These are phyloP conservation scores for Drepana arcuata DNA, from an alignment of 1,140 invertebrate species.

Conservation along the genomic window DNA sequence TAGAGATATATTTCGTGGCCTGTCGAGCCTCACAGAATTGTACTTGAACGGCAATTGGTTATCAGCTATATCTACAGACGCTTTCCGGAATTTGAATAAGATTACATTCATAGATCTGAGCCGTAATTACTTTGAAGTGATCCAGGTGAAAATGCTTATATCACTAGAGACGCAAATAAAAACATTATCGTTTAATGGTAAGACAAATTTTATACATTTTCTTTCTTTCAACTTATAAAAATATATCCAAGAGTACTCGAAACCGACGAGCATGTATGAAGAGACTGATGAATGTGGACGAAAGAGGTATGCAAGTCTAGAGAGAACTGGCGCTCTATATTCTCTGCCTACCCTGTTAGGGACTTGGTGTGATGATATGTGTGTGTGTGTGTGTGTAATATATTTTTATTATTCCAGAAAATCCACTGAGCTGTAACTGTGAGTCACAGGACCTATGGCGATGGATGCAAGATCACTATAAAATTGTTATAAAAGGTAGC, in stretches of 20 bases:
- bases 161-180: constrained; percentile 86
- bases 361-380: too few relatives aligned
- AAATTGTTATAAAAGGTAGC: constrained; percentile 73
- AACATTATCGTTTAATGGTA: constrained; percentile 84
- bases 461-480: constrained; percentile 89
- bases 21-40: constrained; percentile 82
- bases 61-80: constrained; percentile 81
- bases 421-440: constrained; percentile 87
- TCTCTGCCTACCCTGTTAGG: too few relatives aligned
- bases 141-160: constrained; percentile 83
- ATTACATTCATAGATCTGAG: constrained; percentile 86
- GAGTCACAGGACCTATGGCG: constrained; percentile 89
- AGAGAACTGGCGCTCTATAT: too few relatives aligned
- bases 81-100: constrained; percentile 86
- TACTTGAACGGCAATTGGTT: constrained; percentile 89
- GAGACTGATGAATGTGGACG: too few relatives aligned
- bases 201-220: too few relatives aligned
- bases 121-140: constrained; percentile 86
- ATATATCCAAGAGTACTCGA: too few relatives aligned
- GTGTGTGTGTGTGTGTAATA: too few relatives aligned
- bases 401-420: constrained; percentile 74
- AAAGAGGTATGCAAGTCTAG: too few relatives aligned
- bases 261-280: too few relatives aligned
- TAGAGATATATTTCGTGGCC: constrained; percentile 82
- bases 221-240: too few relatives aligned